These are phyloP conservation scores for Athene cunicularia DNA, from an alignment of 2,113 vertebrate species.

Conservation along the genomic window DNA sequence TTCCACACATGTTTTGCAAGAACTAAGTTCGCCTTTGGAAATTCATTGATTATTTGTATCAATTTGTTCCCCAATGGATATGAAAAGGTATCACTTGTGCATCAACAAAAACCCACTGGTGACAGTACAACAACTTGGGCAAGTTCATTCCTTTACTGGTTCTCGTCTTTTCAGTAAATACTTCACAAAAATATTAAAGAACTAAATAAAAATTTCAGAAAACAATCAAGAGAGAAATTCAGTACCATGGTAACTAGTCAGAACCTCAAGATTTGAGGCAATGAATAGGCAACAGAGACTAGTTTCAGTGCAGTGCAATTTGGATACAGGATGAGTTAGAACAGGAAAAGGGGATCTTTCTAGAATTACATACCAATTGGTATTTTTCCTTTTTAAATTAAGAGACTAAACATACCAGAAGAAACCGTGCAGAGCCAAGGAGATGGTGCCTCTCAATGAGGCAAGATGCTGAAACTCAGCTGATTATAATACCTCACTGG, in stretches of 20 bases:
- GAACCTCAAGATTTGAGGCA: neutral
- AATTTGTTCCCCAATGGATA: neutral
- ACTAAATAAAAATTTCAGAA: neutral
- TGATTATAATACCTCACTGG: neutral
- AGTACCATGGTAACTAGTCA: neutral
- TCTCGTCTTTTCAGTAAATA: neutral
- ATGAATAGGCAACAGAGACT: neutral
- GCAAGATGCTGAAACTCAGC: conserved; percentile 21
- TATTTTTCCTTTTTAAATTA: conserved; percentile 49
- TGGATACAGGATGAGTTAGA: neutral
- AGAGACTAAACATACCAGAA: conserved; percentile 23
- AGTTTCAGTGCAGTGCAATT: neutral
- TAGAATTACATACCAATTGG: neutral
- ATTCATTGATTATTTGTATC: neutral
- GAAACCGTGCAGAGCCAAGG: neutral
- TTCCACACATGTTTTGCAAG: neutral
- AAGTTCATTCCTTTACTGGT: neutral
- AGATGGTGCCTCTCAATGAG: neutral
- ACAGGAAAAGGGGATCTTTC: neutral
- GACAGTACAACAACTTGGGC: neutral
- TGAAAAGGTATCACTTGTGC: neutral
- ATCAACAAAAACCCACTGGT: neutral
- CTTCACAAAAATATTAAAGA: neutral
- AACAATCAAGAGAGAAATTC: neutral
- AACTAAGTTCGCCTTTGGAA: neutral